Conservation (phyloP, 2,797 vertebrate genomes). For the Xyrichtys novacula region DNA sequence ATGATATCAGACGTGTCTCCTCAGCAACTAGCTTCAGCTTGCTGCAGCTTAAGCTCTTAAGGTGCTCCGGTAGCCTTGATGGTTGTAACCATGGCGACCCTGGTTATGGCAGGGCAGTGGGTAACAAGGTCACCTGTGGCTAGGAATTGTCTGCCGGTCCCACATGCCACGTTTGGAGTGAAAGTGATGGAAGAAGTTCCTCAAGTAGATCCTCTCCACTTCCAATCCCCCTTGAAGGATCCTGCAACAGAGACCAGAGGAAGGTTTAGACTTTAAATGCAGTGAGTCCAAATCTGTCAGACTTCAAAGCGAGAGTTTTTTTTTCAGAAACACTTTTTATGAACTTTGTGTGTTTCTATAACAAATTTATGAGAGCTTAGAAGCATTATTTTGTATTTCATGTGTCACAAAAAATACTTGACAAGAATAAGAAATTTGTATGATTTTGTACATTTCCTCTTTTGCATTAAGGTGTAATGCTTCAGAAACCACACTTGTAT, state of each 20-base stretch:
- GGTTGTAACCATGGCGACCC: constrained; percentile 22
- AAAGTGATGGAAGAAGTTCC: constrained; percentile 94
- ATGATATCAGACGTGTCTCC: constrained; percentile 64
- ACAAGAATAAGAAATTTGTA: no score
- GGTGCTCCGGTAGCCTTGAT: constrained; percentile 64
- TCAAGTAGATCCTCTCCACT: constrained; percentile 92
- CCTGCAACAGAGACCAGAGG: constrained; percentile 74
- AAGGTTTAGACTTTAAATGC: background rate
- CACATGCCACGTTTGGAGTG: constrained; percentile 98
- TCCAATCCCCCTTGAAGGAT: constrained; percentile 93
- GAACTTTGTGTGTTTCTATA: no score
- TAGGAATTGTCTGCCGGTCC: constrained; percentile 82
- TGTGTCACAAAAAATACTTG: no score
- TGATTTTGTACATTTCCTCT: no score
- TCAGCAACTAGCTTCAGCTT: constrained; percentile 21
- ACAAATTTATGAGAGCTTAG: no score
- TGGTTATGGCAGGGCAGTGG: constrained; percentile 26
- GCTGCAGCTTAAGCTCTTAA: constrained; percentile 52
- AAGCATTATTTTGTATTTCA: no score
- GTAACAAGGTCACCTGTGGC: constrained; percentile 51
- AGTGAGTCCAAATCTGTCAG: no score
- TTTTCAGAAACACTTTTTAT: no score
- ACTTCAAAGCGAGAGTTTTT: no score
- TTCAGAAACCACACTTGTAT: no score
- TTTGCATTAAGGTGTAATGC: no score